phyloP scores from a whole-genome alignment of 2,888 invertebrate genomes.

The Onchidella celtica region DNA sequence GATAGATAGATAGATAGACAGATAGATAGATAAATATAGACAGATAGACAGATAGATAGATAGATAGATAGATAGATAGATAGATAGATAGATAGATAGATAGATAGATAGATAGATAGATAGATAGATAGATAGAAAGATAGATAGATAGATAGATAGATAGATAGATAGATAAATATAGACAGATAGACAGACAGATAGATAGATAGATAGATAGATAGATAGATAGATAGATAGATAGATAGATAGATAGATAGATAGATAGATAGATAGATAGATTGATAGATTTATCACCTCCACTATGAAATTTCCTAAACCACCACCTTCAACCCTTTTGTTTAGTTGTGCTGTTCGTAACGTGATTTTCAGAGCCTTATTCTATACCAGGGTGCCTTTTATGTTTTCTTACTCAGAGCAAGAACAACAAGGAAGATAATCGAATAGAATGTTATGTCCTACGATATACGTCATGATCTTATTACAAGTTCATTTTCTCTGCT shows the following conservation, averaged over 20 bases:
- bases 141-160: not conserved
- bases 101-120: conserved; percentile 13
- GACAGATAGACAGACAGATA: not conserved
- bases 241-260: not conserved
- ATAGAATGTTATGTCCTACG: too few species aligned
- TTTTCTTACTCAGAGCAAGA: too few species aligned
- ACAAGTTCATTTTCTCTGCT: too few species aligned
- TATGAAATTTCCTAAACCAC: too few species aligned
- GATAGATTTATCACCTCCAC: too few species aligned
- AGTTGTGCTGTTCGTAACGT: too few species aligned
- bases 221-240: not conserved
- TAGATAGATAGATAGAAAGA: not conserved
- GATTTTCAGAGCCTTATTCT: too few species aligned
- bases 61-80: not conserved
- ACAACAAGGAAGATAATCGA: too few species aligned
- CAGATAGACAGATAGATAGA: not conserved
- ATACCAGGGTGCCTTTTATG: too few species aligned
- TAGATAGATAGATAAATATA: too few species aligned
- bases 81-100: conserved; percentile 13
- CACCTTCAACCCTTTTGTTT: too few species aligned
- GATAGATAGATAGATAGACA: not conserved
- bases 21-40: not conserved
- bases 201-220: not conserved
- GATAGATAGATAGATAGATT: not conserved
- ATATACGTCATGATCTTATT: too few species aligned